Base-by-base conservation (phyloP, 2,113 vertebrate species). In the Colius striatus region DNA sequence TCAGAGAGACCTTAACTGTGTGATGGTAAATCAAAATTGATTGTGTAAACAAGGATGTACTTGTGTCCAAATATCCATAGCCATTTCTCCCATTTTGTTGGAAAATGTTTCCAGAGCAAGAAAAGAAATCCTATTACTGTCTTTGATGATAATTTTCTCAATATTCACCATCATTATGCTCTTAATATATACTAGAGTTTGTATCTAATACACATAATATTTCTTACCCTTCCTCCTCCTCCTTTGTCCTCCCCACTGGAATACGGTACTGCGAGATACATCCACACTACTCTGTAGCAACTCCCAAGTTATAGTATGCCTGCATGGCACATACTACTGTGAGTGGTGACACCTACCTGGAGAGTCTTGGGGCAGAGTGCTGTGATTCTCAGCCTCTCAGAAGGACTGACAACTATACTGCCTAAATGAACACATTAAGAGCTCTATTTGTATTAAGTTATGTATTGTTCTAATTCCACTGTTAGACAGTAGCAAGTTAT, bases 321-420 rank as follows among this genome's bases (percentile, higher is more conserved):
- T 26, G 16, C 16, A 0, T 0, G 4, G 74, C 70, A 27, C n/a
- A 22, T n/a, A 22, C 36, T 5, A 20, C 25, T 47, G 9, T 10
- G 54, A 21, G 1, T 2, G 4, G 25, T 27, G 61, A 23, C 34
- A 30, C 67, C 4, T 0, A 51, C 29, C 75, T 53, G 23, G 21
- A 27, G 34, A n/a, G 41, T 14, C 48, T 13, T 2, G 8, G 34
- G 48, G 41, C 55, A 34, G 54, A 50, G 45, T 4, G 5, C 43
- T 68, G 32, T 50, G 22, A 18, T 45, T 68, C 14, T 16, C 30
- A 16, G 38, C 29, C 50, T 34, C n/a, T 43, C 30, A 34, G 36
- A 29, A 30, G 11, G 7, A 48, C 47, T 36, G 61, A 70, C 54
- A 62, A 36, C 27, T 73, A 13, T 2, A 1, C 41, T 25, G n/a